Conservation (phyloP, 2,113 vertebrate species). For the Entomyzon cyanotis region DNA sequence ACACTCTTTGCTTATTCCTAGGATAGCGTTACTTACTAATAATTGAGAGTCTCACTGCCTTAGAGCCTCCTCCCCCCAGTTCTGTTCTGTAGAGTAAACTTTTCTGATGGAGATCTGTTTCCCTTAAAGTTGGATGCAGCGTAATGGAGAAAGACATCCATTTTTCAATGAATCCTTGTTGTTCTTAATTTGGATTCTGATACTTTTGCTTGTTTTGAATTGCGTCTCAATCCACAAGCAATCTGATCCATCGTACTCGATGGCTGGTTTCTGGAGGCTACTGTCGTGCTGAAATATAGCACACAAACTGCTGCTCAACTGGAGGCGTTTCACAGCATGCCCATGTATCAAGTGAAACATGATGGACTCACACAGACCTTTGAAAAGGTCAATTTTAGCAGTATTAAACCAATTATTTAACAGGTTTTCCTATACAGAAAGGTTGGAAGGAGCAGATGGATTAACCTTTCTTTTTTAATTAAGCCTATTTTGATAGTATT, state of each 20-base stretch:
- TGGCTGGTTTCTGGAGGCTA: background rate
- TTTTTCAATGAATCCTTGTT: background rate
- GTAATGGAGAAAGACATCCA: conserved; percentile 9
- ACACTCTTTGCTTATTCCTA: conserved; percentile 67
- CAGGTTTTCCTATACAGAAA: background rate
- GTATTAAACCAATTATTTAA: background rate
- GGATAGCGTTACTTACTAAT: conserved; percentile 59
- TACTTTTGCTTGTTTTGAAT: background rate
- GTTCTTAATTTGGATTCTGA: conserved; percentile 8
- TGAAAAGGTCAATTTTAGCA: background rate
- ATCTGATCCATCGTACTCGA: background rate
- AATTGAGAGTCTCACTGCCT: conserved; percentile 19
- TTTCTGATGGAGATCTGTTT: conserved; percentile 35
- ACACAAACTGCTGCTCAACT: background rate
- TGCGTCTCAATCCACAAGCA: background rate
- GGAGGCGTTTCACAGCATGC: background rate
- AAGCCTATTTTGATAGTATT: background rate
- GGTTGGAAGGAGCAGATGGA: background rate
- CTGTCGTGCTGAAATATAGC: background rate
- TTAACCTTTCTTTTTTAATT: background rate
- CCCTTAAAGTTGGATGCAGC: background rate
- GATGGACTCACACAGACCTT: background rate
- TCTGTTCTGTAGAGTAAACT: background rate
- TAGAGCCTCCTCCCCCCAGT: background rate
- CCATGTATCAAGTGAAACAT: background rate